Base-by-base conservation (phyloP, 53 echinoderm and acorn worm species). In the Stichopus horrens region DNA sequence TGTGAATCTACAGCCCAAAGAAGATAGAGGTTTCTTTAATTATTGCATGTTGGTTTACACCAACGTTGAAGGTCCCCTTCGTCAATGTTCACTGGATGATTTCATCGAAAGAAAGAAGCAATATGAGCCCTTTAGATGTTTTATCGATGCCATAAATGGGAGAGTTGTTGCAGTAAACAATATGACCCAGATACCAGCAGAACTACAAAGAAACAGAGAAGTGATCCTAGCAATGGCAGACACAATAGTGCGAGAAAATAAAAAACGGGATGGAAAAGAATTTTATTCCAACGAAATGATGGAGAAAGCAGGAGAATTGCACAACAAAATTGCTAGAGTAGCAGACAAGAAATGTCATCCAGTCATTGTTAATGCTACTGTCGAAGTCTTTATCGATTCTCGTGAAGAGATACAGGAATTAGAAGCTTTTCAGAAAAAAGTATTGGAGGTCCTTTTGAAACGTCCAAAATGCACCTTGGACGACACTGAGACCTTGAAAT, bases 161-260 rank as follows among this genome's bases (percentile, higher is more conserved):
- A 67, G 67, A 67, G 67, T 67, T 67, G 67, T 67, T 13, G 67
- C 67, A 16, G 67, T 67, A 67, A 67, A 67, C 67, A 67, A 67
- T n/a, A 1, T 10, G 18, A 16, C 10, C 14, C 5, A 10, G 9
- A 13, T 67, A 67, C 67, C 67, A 67, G 67, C 3, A 1, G 67
- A 67, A 67, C 0, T 4, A 67, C 14, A 10, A 13, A 8, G 67
- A 67, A 67, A 67, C 14, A 67, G 67, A 67, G 4, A 4, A 0
- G 67, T 13, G 13, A 8, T 67, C 13, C 13, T 67, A 8, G 4
- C 9, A 3, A 67, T 67, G 67, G 4, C 18, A 67, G 67, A 67
- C 67, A 13, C 5, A 10, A 5, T 67, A 67, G 67, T 67, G 5
- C 14, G 14, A 11, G 14, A 67, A 8, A 67, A 67, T 13, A 67